Conservation (phyloP, 2,113 vertebrate genomes). For the Trichechus manatus region DNA sequence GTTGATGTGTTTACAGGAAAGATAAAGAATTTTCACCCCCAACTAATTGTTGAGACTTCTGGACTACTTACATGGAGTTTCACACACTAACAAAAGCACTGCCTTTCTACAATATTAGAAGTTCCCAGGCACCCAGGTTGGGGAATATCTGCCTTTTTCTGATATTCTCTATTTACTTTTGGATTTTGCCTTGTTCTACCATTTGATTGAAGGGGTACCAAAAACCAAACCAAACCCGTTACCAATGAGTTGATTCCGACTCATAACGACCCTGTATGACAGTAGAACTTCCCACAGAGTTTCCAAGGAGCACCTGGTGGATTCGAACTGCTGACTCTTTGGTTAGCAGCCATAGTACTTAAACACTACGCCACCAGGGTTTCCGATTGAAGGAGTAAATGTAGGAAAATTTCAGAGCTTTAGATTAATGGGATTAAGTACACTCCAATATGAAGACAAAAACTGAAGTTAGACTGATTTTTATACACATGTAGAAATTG, state of each 20-base stretch:
- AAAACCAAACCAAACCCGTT: too few relatives aligned
- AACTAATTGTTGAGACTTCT: background rate
- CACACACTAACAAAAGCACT: background rate
- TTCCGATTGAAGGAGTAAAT: background rate
- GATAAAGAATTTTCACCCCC: background rate
- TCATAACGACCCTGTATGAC: too few relatives aligned
- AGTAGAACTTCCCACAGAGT: too few relatives aligned
- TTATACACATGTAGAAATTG: background rate
- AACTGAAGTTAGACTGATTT: background rate
- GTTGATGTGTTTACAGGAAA: background rate
- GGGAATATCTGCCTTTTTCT: background rate
- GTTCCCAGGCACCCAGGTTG: background rate
- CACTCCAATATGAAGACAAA: background rate
- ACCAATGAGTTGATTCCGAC: too few relatives aligned
- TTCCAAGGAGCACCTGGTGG: too few relatives aligned
- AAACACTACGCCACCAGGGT: too few relatives aligned
- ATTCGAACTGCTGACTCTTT: too few relatives aligned
- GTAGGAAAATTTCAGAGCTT: background rate
- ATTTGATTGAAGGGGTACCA: too few relatives aligned
- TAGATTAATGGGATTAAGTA: background rate
- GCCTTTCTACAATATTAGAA: background rate
- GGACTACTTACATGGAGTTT: background rate
- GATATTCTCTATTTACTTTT: background rate
- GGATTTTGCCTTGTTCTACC: background rate
- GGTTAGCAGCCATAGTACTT: too few relatives aligned